Percentiles rank a stretch among this genome's conserved stretches.
Conservation (phyloP, 2,888 invertebrate genomes). For the Fragum fragum region DNA sequence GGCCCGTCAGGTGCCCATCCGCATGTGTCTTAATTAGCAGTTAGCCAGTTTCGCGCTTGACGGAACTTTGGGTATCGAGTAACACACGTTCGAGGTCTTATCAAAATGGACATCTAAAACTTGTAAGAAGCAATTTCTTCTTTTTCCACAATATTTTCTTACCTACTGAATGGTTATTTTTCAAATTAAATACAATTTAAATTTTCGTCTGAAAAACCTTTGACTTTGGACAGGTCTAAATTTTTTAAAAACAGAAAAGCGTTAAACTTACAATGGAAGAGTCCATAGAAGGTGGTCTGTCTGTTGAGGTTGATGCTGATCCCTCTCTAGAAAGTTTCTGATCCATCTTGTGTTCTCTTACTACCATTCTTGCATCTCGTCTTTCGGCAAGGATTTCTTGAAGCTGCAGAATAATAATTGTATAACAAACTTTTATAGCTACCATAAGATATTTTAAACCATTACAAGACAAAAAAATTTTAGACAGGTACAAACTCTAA, state of each 20-base stretch:
- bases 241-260: not conserved
- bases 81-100: too few relatives aligned
- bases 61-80: too few relatives aligned
- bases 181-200: not conserved
- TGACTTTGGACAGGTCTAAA: not conserved
- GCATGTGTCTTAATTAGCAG: too few relatives aligned
- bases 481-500: too few relatives aligned
- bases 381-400: slow-evolving; percentile 73
- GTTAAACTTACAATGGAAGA: slow-evolving; percentile 28
- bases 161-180: too few relatives aligned
- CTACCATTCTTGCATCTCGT: slow-evolving; percentile 66
- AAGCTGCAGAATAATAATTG: too few relatives aligned
- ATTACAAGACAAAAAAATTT: too few relatives aligned
- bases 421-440: too few relatives aligned
- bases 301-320: not conserved
- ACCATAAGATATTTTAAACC: too few relatives aligned
- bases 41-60: too few relatives aligned
- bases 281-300: slow-evolving; percentile 24
- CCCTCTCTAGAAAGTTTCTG: slow-evolving; percentile 13
- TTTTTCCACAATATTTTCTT: not conserved
- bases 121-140: not conserved
- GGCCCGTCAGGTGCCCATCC: too few relatives aligned
- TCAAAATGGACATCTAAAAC: too few relatives aligned
- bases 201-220: not conserved
- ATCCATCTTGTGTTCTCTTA: slow-evolving; percentile 44